These are phyloP conservation scores for Psilopsiagon aurifrons DNA, from an alignment of 2,113 vertebrate species.

Conservation along the genomic window DNA sequence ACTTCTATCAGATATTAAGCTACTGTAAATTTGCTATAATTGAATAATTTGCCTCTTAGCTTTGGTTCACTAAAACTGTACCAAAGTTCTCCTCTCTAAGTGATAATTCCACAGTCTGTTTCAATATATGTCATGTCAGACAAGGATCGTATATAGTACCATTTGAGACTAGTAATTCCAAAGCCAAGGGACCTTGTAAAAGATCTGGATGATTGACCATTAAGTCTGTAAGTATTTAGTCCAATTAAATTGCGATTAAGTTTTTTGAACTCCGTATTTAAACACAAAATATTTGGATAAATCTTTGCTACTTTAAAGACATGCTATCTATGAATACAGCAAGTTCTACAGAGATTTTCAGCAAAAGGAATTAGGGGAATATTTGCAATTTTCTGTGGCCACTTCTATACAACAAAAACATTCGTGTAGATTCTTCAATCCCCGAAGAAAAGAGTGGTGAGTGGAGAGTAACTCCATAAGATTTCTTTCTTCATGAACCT, in stretches of 20 bases:
- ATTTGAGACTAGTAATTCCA: conserved; percentile 74
- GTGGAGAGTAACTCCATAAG: background rate
- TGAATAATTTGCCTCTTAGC: conserved; percentile 84
- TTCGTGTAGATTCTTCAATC: background rate
- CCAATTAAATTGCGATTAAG: conserved; percentile 79
- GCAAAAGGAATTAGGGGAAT: background rate
- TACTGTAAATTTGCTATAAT: conserved; percentile 85
- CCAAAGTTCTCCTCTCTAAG: conserved; percentile 77
- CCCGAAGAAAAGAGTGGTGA: background rate
- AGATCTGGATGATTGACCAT: conserved; percentile 78
- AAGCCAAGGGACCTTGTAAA: conserved; percentile 77
- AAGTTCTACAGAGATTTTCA: background rate
- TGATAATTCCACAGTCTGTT: conserved; percentile 74
- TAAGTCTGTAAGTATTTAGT: conserved; percentile 82
- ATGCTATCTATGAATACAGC: background rate
- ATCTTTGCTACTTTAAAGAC: conserved; percentile 68
- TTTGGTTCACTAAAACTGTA: conserved; percentile 81
- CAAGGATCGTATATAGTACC: conserved; percentile 69
- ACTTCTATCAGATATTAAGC: conserved; percentile 84
- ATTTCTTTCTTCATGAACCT: background rate
- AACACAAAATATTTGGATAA: conserved; percentile 69
- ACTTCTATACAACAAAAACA: background rate
- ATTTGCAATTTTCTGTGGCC: background rate
- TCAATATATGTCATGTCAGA: conserved; percentile 80
- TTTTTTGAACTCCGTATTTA: conserved; percentile 69